Base-by-base conservation (phyloP, 2,113 vertebrate genomes). In the Leptobrachium ailaonicum region DNA sequence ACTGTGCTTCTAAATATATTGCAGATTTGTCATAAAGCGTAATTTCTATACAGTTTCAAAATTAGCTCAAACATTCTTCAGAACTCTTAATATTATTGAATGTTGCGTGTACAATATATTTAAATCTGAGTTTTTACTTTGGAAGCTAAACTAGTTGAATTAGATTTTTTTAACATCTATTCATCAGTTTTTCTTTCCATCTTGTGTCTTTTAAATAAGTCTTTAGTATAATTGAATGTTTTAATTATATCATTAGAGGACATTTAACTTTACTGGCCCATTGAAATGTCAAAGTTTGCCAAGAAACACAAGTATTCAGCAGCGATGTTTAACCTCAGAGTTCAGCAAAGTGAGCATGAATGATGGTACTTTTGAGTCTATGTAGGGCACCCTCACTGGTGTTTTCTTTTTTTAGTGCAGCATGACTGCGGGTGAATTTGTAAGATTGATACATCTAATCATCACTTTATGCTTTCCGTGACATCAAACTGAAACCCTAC, bases 391-490 rank as follows among this genome's bases (percentile, higher is more conserved):
- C 43, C 12, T 56, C 40, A 32, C 12, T 69, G 67, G 50, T 50
- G 10, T 72, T 47, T 0, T 64, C 53, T 82, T 20, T 58, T 45
- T 56, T 58, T 41, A n/a, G 68, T 40, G 60, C 58, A n/a, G 20
- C 6, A 41, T 54, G 68, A 43, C 78, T 77, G 75, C 45, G 41
- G 74, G 41, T 66, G 67, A 54, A 12, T 45, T 47, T 54, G 54
- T 47, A 62, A 76, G 32, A 75, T 68, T 32, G 62, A 68, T 80
- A 42, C 20, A 67, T 53, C 53, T 80, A 53, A 76, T 64, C 62
- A 60, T 58, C 32, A 71, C 75, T 80, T 72, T 66, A 62, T 66
- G 10, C 70, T 80, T n/a, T 42, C 12, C 14, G 32, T 67, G 41
- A 80, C 69, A 40, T 32, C 53, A 43, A 32, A 20, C 42, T n/a